Evolutionary conservation across 2,797 vertebrate species (phyloP).

Genomic region (Acanthopagrus latus): DNA sequence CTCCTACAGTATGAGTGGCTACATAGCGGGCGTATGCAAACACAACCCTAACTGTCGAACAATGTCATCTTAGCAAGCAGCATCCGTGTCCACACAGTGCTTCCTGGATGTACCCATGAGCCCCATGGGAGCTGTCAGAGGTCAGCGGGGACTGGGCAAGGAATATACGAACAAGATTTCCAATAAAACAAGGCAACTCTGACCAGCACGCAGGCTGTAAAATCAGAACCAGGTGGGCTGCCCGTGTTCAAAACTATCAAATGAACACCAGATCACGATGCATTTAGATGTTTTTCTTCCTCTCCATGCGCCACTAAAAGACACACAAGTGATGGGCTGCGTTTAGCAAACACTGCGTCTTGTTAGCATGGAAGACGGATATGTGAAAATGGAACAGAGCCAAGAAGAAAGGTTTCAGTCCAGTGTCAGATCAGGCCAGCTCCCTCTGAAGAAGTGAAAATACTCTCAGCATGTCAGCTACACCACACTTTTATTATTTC

Average conservation of each 20-base stretch:
- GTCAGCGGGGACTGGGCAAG: conserved; percentile 77
- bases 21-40: conserved; percentile 48
- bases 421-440: conserved; percentile 49
- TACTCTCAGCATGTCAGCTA: conserved; percentile 66
- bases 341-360: conserved; percentile 70
- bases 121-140: conserved; percentile 81
- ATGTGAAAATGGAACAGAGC: conserved; percentile 50
- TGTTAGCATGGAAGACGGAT: conserved; percentile 62
- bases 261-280: conserved; percentile 85
- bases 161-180: conserved; percentile 87
- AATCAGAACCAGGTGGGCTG: conserved; percentile 88
- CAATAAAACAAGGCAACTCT: conserved; percentile 88
- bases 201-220: conserved; percentile 78
- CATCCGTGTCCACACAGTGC: conserved; percentile 35
- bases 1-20: conserved; percentile 27
- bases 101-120: conserved; percentile 77
- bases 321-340: conserved; percentile 64
- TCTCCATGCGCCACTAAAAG: conserved; percentile 67
- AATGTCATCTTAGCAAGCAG: conserved; percentile 43
- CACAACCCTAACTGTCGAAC: conserved; percentile 26
- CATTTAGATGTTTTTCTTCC: conserved; percentile 67
- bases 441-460: conserved; percentile 67
- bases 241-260: conserved; percentile 85
- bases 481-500: conserved; percentile 65
- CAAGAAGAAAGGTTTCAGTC: conserved; percentile 54